Evolutionary conservation across 2,888 invertebrate species (phyloP).

Genomic region (Epistrophe eligans): DNA sequence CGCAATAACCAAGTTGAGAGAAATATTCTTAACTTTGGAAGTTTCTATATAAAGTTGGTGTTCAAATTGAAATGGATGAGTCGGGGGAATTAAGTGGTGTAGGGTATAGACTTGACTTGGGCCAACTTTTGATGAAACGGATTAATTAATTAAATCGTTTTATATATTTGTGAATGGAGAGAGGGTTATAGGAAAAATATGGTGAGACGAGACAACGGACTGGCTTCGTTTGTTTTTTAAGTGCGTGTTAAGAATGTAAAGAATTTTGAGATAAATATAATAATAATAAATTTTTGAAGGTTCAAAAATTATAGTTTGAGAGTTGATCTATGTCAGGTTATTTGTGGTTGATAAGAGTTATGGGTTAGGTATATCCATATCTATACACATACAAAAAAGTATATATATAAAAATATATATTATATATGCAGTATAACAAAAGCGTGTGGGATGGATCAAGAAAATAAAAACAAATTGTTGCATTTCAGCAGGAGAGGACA

Average conservation of each 20-base stretch:
- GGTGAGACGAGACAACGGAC: background rate
- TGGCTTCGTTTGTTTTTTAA: slow-evolving; percentile 16
- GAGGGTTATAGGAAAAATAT: background rate
- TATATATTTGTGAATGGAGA: slow-evolving; percentile 10
- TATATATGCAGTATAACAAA: too few species aligned
- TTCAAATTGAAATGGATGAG: slow-evolving; percentile 14
- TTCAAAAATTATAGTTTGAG: background rate
- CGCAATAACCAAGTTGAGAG: slow-evolving; percentile 35
- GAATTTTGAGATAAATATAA: slow-evolving; percentile 44
- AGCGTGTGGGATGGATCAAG: too few species aligned
- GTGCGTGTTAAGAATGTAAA: slow-evolving; percentile 24
- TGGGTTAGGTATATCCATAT: too few species aligned
- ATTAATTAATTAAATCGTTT: slow-evolving; percentile 70
- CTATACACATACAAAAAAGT: too few species aligned
- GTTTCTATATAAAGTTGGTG: slow-evolving; percentile 29
- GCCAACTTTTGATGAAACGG: slow-evolving; percentile 65
- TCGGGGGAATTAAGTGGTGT: slow-evolving; percentile 5
- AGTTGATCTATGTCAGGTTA: background rate
- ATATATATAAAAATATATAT: too few species aligned
- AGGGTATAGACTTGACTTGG: slow-evolving; percentile 23
- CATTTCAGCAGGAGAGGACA: too few species aligned
- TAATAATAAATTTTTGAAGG: background rate
- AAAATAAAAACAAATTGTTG: too few species aligned
- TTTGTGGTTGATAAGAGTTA: too few species aligned
- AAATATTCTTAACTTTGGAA: slow-evolving; percentile 58